These are phyloP conservation scores for Emydoidea blandingii DNA, from an alignment of 2,797 vertebrate genomes.

Conservation along the genomic window DNA sequence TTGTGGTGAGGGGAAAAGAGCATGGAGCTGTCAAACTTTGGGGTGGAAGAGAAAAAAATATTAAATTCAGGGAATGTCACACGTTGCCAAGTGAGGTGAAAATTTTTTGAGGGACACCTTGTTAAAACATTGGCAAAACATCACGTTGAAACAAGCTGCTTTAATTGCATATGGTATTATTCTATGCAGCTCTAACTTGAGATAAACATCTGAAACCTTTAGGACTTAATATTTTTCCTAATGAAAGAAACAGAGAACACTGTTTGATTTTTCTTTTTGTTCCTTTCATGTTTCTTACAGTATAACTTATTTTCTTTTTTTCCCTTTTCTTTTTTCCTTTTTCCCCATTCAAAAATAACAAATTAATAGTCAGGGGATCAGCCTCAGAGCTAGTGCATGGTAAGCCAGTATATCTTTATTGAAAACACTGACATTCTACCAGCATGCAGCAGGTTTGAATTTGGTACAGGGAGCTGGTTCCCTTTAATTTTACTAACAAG, in stretches of 20 bases:
- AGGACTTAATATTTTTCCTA: not conserved
- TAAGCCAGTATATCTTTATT: not conserved
- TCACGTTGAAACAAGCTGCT: not conserved
- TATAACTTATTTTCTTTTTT: constrained; percentile 14
- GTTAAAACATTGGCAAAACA: not conserved
- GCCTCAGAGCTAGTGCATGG: not conserved
- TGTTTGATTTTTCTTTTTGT: not conserved
- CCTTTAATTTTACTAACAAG: constrained; percentile 26
- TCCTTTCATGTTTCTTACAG: not conserved
- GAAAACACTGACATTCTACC: constrained; percentile 24
- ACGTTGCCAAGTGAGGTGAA: not conserved
- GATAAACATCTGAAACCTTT: constrained; percentile 9
- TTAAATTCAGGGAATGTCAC: not conserved
- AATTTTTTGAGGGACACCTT: not conserved
- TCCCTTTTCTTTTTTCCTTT: not conserved
- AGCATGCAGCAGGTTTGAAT: not conserved
- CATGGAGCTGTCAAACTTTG: fast-evolving
- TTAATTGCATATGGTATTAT: not conserved
- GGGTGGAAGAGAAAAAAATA: not conserved
- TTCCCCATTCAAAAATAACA: not conserved
- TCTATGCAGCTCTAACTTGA: not conserved
- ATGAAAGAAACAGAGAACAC: not conserved
- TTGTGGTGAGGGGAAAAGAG: not conserved
- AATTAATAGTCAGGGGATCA: not conserved
- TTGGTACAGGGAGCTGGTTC: not conserved